phyloP scores from a whole-genome alignment of 2,888 invertebrate genomes.

The Agrotis segetum region DNA sequence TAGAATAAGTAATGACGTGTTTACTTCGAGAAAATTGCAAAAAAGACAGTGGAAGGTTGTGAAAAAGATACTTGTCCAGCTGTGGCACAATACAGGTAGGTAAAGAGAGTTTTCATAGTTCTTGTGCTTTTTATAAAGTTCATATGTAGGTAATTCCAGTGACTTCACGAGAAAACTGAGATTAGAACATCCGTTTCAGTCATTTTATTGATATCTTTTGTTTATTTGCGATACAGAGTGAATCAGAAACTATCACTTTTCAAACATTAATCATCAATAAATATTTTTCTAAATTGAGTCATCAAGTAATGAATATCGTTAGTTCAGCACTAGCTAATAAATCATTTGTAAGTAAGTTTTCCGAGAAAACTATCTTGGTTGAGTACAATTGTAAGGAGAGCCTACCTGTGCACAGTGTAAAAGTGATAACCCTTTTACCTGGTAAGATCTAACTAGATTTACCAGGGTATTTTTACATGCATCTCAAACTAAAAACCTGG shows the following conservation, averaged over 20 bases:
- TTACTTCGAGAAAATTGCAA: too few species aligned
- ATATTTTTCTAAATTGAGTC: conserved; percentile 31
- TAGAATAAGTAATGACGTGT: too few species aligned
- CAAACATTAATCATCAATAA: conserved; percentile 27
- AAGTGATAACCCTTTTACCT: background rate
- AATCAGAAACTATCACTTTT: conserved; percentile 26
- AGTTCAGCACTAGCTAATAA: conserved; percentile 5
- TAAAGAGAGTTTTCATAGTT: too few species aligned
- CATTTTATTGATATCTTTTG: conserved; percentile 3
- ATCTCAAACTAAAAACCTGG: background rate
- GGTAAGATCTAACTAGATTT: background rate
- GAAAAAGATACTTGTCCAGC: too few species aligned
- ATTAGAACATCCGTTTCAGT: background rate
- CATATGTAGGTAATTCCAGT: background rate
- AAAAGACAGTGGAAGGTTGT: too few species aligned
- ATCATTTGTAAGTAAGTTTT: background rate
- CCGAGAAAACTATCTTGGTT: background rate
- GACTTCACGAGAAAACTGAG: background rate
- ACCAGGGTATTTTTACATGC: background rate
- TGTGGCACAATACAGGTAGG: too few species aligned
- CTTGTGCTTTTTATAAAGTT: too few species aligned
- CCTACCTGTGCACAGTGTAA: background rate
- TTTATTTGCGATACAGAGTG: conserved; percentile 14
- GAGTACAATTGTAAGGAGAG: background rate
- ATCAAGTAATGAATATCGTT: background rate